phyloP scores from a whole-genome alignment of 2,888 invertebrate species.

The Thera obeliscata region DNA sequence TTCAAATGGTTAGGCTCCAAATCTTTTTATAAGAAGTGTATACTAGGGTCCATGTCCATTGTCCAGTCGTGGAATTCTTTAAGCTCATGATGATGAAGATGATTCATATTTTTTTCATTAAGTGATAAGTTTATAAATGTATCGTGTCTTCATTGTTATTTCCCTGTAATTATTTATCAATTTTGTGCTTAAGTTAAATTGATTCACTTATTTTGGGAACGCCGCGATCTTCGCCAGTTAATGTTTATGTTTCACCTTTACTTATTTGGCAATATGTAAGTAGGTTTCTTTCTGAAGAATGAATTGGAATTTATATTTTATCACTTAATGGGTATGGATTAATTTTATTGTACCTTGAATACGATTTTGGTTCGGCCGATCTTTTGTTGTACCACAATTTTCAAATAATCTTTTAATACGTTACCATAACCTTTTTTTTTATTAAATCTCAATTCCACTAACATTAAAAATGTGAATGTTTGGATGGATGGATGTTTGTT shows the following conservation, averaged over 20 bases:
- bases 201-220: slow-evolving; percentile 34
- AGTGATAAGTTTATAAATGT: neutral
- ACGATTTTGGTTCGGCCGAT: slow-evolving; percentile 8
- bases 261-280: slow-evolving; percentile 23
- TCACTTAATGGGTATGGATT: slow-evolving; percentile 23
- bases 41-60: too few species aligned
- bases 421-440: too few species aligned
- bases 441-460: too few species aligned
- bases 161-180: slow-evolving; percentile 28
- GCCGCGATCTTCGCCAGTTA: slow-evolving; percentile 20
- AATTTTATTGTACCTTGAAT: slow-evolving; percentile 20
- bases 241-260: slow-evolving; percentile 28
- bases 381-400: slow-evolving; percentile 4
- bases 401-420: too few species aligned
- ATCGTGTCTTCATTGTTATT: slow-evolving; percentile 10
- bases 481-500: too few species aligned
- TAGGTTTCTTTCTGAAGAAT: slow-evolving; percentile 6
- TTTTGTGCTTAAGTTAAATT: slow-evolving; percentile 30
- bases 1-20: too few species aligned
- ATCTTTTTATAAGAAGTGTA: too few species aligned
- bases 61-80: too few species aligned
- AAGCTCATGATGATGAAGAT: too few species aligned
- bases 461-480: too few species aligned
- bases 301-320: slow-evolving; percentile 23
- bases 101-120: too few species aligned